A percentile compares a stretch with the other conserved stretches of the same genome.
Conservation (phyloP, 2,888 invertebrate species). For the Polyommatus icarus region DNA sequence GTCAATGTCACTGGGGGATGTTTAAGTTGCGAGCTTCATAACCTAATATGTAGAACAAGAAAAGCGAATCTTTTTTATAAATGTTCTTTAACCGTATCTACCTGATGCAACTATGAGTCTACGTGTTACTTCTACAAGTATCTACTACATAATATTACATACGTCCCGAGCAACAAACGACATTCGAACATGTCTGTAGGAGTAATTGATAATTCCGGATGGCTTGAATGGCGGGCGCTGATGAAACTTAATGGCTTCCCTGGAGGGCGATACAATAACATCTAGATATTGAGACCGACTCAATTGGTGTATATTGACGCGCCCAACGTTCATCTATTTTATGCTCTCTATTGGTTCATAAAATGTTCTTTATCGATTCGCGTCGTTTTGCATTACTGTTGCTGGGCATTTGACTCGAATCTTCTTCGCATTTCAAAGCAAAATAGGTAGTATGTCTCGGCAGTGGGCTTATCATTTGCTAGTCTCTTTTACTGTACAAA, state of each 20-base stretch:
- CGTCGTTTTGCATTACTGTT: slow-evolving; percentile 35
- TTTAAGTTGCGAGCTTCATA: too few relatives aligned
- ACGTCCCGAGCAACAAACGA: neutral
- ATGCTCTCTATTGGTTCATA: slow-evolving; percentile 38
- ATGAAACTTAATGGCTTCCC: slow-evolving; percentile 49
- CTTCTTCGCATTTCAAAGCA: neutral
- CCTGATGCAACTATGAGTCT: too few relatives aligned
- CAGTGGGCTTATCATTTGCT: neutral
- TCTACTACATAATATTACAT: too few relatives aligned
- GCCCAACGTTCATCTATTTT: slow-evolving; percentile 51
- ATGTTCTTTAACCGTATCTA: too few relatives aligned
- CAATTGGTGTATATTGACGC: slow-evolving; percentile 74
- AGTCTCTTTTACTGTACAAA: neutral
- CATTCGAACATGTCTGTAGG: neutral
- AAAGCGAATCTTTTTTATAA: too few relatives aligned
- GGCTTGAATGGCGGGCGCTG: slow-evolving; percentile 42
- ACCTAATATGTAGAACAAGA: too few relatives aligned
- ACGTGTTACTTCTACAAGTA: too few relatives aligned
- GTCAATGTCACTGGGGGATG: too few relatives aligned
- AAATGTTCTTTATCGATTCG: slow-evolving; percentile 28
- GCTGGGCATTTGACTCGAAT: neutral
- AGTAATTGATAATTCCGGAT: slow-evolving; percentile 37
- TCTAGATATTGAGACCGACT: slow-evolving; percentile 41
- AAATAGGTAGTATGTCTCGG: neutral
- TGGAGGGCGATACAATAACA: slow-evolving; percentile 44